Evolutionary conservation across 2,797 vertebrate genomes (phyloP).

Genomic region (Macroramphosus scolopax): DNA sequence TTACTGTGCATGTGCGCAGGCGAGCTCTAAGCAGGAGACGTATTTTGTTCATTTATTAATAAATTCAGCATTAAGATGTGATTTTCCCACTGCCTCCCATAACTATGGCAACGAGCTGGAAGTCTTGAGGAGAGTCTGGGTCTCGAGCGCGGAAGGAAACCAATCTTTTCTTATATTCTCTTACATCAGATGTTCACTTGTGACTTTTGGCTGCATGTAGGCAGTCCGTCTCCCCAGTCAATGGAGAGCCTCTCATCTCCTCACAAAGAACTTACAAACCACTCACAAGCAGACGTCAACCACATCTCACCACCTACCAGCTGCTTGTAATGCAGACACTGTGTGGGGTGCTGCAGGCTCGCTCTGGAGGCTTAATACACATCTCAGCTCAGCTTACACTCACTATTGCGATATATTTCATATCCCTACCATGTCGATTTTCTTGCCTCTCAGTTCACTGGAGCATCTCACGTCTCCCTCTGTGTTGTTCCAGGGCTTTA

Average conservation of each 20-base stretch:
- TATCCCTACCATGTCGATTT: slow-evolving; percentile 29
- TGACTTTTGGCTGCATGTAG: slow-evolving; percentile 64
- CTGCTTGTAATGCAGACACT: slow-evolving; percentile 71
- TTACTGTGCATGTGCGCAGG: slow-evolving; percentile 26
- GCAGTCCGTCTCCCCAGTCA: slow-evolving; percentile 69
- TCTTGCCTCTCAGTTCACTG: slow-evolving; percentile 22
- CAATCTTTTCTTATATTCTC: slow-evolving; percentile 35
- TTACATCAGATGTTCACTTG: slow-evolving; percentile 57
- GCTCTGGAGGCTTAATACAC: slow-evolving; percentile 51
- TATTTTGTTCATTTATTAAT: slow-evolving; percentile 64
- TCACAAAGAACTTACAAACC: slow-evolving; percentile 55
- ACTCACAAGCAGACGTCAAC: slow-evolving; percentile 70
- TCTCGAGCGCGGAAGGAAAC: slow-evolving; percentile 22
- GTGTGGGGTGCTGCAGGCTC: slow-evolving; percentile 62
- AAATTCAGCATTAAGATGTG: slow-evolving; percentile 65
- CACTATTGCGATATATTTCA: slow-evolving; percentile 31
- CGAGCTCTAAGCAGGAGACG: slow-evolving; percentile 29
- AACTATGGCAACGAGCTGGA: slow-evolving; percentile 72
- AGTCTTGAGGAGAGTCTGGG: slow-evolving; percentile 45
- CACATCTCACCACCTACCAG: slow-evolving; percentile 70
- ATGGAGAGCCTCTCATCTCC: slow-evolving; percentile 66
- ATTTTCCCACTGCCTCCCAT: slow-evolving; percentile 66
- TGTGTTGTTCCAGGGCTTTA: slow-evolving; percentile 13
- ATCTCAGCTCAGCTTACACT: slow-evolving; percentile 40
- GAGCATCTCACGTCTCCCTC: slow-evolving; percentile 12